phyloP scores from a whole-genome alignment of 2,113 vertebrate species.

The Danio rerio region DNA sequence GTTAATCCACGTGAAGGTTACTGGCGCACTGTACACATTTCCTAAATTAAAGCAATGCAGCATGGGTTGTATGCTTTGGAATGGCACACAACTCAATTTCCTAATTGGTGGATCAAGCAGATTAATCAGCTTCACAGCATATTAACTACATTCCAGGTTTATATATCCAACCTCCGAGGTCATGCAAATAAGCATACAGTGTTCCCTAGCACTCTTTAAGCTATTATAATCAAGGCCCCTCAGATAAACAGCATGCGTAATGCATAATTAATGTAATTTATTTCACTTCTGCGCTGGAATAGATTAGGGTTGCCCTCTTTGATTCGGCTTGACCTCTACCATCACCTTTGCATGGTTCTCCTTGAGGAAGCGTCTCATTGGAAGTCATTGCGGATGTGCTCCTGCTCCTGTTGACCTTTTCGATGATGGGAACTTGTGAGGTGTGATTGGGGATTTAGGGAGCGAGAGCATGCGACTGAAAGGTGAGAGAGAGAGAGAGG shows the following conservation, averaged over 20 bases:
- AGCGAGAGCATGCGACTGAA: slow-evolving; percentile 11
- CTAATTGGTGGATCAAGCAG: slow-evolving; percentile 52
- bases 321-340: slow-evolving; percentile 49
- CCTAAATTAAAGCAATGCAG: slow-evolving; percentile 44
- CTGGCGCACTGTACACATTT: slow-evolving; percentile 20
- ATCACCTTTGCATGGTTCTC: slow-evolving; percentile 19
- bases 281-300: slow-evolving; percentile 35
- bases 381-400: slow-evolving; percentile 25
- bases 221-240: slow-evolving; percentile 41
- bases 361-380: slow-evolving; percentile 57
- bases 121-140: slow-evolving; percentile 27
- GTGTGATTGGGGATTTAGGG: slow-evolving; percentile 58
- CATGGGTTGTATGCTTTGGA: slow-evolving; percentile 41
- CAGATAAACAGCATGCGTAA: slow-evolving; percentile 42
- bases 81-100: slow-evolving; percentile 50
- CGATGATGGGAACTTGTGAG: slow-evolving; percentile 30
- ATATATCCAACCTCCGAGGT: slow-evolving; percentile 25
- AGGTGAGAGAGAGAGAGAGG: slow-evolving; percentile 18
- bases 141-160: slow-evolving; percentile 43
- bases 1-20: slow-evolving; percentile 59
- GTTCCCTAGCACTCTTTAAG: neutral
- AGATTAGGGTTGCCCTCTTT: slow-evolving; percentile 41
- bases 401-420: slow-evolving; percentile 58
- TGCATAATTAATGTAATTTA: slow-evolving; percentile 61
- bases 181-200: neutral